Conservation (phyloP, 1,140 invertebrate species). For the Diachasma alloeum region DNA sequence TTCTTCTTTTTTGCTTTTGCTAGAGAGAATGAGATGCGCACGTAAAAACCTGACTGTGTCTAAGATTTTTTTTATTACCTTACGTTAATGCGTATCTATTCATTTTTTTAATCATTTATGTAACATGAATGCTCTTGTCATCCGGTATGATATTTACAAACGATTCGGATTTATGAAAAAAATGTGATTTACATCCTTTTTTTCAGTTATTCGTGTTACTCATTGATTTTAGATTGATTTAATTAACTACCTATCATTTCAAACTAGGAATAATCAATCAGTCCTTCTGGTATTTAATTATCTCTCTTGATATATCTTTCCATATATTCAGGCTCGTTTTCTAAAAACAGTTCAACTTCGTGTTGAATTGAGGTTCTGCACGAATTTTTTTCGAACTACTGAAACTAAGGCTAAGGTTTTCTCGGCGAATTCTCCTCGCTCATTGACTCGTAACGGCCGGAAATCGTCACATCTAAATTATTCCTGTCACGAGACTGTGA, state of each 20-base stretch:
- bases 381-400: no score
- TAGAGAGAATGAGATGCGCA: background rate
- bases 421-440: no score
- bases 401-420: no score
- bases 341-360: background rate
- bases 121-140: background rate
- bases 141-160: background rate
- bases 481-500: no score
- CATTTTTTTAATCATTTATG: conserved; percentile 29
- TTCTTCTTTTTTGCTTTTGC: background rate
- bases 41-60: background rate
- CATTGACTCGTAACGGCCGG: no score
- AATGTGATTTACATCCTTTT: conserved; percentile 9
- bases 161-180: background rate
- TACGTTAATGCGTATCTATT: conserved; percentile 34
- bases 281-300: conserved; percentile 32
- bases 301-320: background rate
- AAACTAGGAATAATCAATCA: conserved; percentile 54
- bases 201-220: conserved; percentile 28
- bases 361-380: no score
- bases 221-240: conserved; percentile 34
- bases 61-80: conserved; percentile 19
- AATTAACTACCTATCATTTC: conserved; percentile 43
- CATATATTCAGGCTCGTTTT: background rate
- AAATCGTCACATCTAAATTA: no score